phyloP scores from a whole-genome alignment of 2,797 vertebrate species.

The Sebastes glaucus region DNA sequence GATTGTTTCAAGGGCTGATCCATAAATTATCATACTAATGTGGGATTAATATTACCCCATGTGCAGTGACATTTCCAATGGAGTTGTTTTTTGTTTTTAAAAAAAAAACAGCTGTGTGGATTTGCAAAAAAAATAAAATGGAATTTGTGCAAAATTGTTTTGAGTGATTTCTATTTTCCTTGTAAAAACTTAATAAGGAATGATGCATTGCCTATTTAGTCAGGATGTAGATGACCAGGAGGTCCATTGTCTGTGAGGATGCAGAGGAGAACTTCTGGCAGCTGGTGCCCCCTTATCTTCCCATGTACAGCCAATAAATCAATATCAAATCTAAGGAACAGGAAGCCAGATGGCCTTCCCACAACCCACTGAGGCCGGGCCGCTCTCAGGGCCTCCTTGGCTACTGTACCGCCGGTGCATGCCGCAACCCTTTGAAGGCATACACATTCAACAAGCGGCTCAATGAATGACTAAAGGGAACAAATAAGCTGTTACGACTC shows the following conservation, averaged over 20 bases:
- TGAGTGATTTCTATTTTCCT: background rate
- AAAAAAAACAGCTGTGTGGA: background rate
- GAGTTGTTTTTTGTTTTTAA: background rate
- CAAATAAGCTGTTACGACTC: slow-evolving; percentile 89
- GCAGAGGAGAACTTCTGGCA: slow-evolving; percentile 71
- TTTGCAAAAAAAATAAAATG: background rate
- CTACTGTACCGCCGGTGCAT: slow-evolving; percentile 82
- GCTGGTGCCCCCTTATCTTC: slow-evolving; percentile 83
- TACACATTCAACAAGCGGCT: slow-evolving; percentile 83
- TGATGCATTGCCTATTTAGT: slow-evolving; percentile 45
- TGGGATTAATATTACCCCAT: background rate
- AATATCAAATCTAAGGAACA: slow-evolving; percentile 86
- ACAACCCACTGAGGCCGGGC: slow-evolving; percentile 67
- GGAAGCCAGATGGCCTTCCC: slow-evolving; percentile 85
- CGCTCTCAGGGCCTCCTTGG: slow-evolving; percentile 73
- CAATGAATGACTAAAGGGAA: slow-evolving; percentile 89
- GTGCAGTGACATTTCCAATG: background rate
- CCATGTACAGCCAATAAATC: slow-evolving; percentile 87
- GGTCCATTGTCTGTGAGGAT: slow-evolving; percentile 71
- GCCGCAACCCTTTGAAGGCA: slow-evolving; percentile 84
- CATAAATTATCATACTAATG: background rate
- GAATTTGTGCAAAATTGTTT: background rate
- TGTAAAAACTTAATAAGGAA: slow-evolving; percentile 22
- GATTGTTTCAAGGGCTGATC: background rate
- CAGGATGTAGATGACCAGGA: slow-evolving; percentile 65